A percentile compares a stretch with the other conserved stretches of the same genome.
Evolutionary conservation across 2,888 invertebrate species (phyloP).

Genomic region (Morpho helenor): DNA sequence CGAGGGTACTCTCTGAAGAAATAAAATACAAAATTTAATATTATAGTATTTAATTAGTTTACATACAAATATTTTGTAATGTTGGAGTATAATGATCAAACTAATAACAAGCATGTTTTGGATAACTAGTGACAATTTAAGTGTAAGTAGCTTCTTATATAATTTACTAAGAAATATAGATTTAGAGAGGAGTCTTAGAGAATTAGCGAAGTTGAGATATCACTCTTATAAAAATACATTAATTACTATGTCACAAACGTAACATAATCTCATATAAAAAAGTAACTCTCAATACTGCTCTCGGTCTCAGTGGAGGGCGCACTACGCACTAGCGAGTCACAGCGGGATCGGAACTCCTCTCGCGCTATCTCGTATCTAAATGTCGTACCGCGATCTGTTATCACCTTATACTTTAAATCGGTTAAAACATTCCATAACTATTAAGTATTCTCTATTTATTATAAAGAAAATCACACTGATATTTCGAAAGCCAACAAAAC

Average conservation of each 20-base stretch:
- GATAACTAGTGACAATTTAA: slow-evolving; percentile 66
- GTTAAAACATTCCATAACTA: slow-evolving; percentile 71
- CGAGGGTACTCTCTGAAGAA: slow-evolving; percentile 25
- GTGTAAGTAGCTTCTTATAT: slow-evolving; percentile 54
- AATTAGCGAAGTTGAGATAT: slow-evolving; percentile 18
- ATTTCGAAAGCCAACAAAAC: slow-evolving; percentile 75
- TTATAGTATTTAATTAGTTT: slow-evolving; percentile 78
- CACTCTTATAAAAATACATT: slow-evolving; percentile 34
- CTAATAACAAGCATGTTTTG: slow-evolving; percentile 69
- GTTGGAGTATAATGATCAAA: slow-evolving; percentile 75
- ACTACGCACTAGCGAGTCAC: slow-evolving; percentile 18
- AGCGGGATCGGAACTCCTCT: slow-evolving; percentile 34
- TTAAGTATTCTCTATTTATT: slow-evolving; percentile 48
- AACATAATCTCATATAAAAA: slow-evolving; percentile 28
- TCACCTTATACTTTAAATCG: slow-evolving; percentile 47
- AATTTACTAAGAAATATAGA: slow-evolving; percentile 45
- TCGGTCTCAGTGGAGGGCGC: slow-evolving; percentile 27
- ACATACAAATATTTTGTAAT: slow-evolving; percentile 78
- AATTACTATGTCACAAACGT: slow-evolving; percentile 32
- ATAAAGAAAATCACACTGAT: slow-evolving; percentile 73
- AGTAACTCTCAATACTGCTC: slow-evolving; percentile 30
- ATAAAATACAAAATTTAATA: slow-evolving; percentile 59
- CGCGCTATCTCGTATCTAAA: slow-evolving; percentile 29
- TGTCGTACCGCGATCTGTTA: slow-evolving; percentile 30
- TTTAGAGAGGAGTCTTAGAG: slow-evolving; percentile 54